Evolutionary conservation across 1,140 invertebrate genomes (phyloP).

Genomic region (Trypoxylus dichotomus): DNA sequence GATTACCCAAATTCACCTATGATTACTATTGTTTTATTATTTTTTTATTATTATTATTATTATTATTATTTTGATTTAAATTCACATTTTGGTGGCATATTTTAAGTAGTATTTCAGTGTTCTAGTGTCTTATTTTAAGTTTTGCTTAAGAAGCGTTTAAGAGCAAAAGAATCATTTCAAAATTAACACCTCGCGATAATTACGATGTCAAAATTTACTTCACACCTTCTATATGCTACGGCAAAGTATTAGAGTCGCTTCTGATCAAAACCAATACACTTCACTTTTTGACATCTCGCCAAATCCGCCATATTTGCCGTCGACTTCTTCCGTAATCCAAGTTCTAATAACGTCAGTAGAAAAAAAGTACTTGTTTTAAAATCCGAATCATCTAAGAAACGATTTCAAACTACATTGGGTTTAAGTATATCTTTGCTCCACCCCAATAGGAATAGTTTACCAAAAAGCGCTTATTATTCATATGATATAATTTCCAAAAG

Average conservation of each 20-base stretch:
- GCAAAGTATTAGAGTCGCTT: background rate
- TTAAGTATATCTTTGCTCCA: too few species aligned
- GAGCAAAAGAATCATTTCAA: background rate
- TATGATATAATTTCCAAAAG: too few species aligned
- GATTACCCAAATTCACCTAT: background rate
- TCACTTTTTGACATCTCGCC: background rate
- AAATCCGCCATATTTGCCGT: background rate
- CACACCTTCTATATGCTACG: background rate
- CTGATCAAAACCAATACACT: conserved; percentile 15
- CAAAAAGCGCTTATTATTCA: too few species aligned
- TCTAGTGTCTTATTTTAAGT: background rate
- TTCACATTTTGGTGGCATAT: conserved; percentile 8
- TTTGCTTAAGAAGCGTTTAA: background rate
- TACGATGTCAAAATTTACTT: background rate
- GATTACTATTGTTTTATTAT: background rate
- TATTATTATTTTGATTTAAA: background rate
- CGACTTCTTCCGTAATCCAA: too few species aligned
- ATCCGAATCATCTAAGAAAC: too few species aligned
- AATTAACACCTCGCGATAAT: background rate
- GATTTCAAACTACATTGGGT: too few species aligned
- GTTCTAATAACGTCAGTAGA: too few species aligned
- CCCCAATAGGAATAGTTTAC: too few species aligned
- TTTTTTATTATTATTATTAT: too few species aligned
- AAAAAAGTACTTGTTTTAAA: too few species aligned
- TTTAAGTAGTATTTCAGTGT: conserved; percentile 1